Conservation (phyloP, 1,140 invertebrate species). For the Ridgeia piscesae region DNA sequence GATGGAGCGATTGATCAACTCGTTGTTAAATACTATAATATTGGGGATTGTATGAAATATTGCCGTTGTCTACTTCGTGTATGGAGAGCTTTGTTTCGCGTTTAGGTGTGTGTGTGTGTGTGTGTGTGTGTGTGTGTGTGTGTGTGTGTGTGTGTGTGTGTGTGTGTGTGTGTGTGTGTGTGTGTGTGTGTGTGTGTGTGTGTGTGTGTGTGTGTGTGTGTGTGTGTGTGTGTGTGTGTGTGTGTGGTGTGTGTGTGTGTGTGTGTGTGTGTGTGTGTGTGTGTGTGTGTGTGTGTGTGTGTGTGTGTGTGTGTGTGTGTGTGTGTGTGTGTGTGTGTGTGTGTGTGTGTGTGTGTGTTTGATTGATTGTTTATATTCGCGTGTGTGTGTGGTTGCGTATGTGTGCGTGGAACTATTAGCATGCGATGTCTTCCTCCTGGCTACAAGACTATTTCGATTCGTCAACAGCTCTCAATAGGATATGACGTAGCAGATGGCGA, state of each 20-base stretch:
- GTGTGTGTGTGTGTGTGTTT: background rate
- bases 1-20: background rate
- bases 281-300: background rate
- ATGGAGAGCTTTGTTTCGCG: background rate
- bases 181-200: background rate
- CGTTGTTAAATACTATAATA: background rate
- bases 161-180: background rate
- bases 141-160: no score
- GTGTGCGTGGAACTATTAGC: background rate
- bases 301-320: background rate
- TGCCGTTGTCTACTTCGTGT: background rate
- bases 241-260: background rate
- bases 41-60: background rate
- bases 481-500: background rate
- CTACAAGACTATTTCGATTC: no score
- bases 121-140: background rate
- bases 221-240: background rate
- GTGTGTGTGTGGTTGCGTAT: background rate
- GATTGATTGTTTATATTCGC: no score
- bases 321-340: background rate
- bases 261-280: background rate
- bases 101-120: background rate
- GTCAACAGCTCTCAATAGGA: background rate
- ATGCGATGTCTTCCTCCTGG: no score
- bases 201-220: background rate